Evolutionary conservation across 2,113 vertebrate genomes (phyloP).

Genomic region (Percina caprodes): DNA sequence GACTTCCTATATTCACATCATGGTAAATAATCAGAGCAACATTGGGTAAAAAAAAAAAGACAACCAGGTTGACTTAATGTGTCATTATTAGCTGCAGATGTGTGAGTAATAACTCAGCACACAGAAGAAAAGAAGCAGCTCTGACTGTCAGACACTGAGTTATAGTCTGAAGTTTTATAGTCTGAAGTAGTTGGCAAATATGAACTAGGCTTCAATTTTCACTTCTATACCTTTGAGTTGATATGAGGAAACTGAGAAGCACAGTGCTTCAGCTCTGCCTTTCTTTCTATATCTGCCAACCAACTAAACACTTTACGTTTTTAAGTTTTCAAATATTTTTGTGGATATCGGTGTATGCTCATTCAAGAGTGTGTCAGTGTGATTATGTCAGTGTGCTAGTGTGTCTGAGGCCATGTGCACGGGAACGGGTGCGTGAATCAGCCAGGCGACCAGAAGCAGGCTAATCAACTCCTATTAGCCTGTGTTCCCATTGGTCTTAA

Average conservation of each 20-base stretch:
- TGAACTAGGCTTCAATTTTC: neutral
- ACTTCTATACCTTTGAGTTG: neutral
- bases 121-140: neutral
- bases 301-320: neutral
- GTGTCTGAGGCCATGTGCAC: slow-evolving; percentile 16
- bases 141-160: neutral
- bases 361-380: slow-evolving; percentile 20
- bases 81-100: neutral
- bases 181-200: no score
- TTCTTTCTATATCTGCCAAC: neutral
- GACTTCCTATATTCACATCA: neutral
- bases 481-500: slow-evolving; percentile 70
- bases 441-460: slow-evolving; percentile 60
- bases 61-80: neutral
- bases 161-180: neutral
- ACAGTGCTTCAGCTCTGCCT: neutral
- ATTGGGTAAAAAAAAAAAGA: neutral
- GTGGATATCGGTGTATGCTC: neutral
- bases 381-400: slow-evolving; percentile 29
- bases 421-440: slow-evolving; percentile 41
- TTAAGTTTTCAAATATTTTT: slow-evolving; percentile 8
- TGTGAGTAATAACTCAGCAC: neutral
- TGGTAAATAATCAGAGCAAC: neutral
- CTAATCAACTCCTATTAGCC: slow-evolving; percentile 77
- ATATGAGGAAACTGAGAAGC: neutral